Evolutionary conservation across 2,797 vertebrate species (phyloP), one percentile per base, ranked within the genome.

Genomic region (Liparis tanakae): DNA sequence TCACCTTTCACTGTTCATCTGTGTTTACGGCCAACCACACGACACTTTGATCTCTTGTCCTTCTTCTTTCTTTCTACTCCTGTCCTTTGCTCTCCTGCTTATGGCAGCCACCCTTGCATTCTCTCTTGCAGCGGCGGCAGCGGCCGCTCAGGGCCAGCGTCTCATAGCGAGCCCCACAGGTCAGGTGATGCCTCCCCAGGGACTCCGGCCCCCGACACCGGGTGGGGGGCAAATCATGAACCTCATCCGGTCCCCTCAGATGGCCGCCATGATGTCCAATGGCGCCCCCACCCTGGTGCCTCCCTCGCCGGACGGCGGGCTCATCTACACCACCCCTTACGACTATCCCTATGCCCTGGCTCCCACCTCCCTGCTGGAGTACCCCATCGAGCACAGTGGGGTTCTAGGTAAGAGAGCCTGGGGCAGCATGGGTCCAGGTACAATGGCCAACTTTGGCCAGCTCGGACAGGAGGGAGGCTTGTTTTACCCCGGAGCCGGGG

Each of bases 101-200:
- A 94, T 91, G 91, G 93, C 94, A 95, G 94, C 93, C 92, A 90
- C 93, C 94, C 92, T 95, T 95, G 95, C 95, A 79, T 95, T 95
- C 91, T 95, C 95, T 95, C 95, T 95, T 95, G 94, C 95, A 95
- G 95, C 95, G 17, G 95, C 95, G 74, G 95, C 95, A 20, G 95
- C 94, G 4, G 93, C 93, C 77, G 93, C 94, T 81, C 95, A 95
- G 90, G 95, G 94, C 75, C 92, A 87, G 34, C 94, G 95, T 58
- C 94, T 95, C 79, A 95, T 96, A 69, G 93, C 94, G 39, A 87
- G 89, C 81, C 90, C 94, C 51, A 10, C 78, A 2, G 94, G 95
- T 83, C 95, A 95, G 82, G 93, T 95, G 80, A 83, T 95, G 83
- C 90, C 93, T 82, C 91, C 91, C 33, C 81, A 0, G 44, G 83